A percentile compares a stretch with the other conserved stretches of the same genome.
Conservation (phyloP, 1,140 invertebrate genomes). For the Antheraea mylitta region DNA sequence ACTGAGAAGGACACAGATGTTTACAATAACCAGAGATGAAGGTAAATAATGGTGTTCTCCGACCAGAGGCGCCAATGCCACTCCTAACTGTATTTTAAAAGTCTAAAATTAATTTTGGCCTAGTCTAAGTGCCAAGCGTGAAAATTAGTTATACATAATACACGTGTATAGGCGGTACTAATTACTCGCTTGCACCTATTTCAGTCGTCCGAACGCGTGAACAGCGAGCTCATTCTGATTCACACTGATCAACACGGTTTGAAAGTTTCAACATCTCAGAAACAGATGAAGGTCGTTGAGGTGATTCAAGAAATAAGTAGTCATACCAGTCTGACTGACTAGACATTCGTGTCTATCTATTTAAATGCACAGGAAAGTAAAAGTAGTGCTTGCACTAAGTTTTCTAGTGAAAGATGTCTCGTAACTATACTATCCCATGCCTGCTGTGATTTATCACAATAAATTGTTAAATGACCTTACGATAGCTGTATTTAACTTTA, state of each 20-base stretch:
- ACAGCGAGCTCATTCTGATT: slow-evolving; percentile 59
- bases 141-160: neutral
- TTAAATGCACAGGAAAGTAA: neutral
- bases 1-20: slow-evolving; percentile 6
- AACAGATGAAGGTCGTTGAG: slow-evolving; percentile 49
- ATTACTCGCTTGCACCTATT: slow-evolving; percentile 64
- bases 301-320: slow-evolving; percentile 13
- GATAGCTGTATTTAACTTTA: too few species aligned
- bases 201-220: slow-evolving; percentile 58
- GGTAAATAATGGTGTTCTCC: neutral
- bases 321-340: neutral
- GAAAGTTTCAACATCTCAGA: slow-evolving; percentile 58
- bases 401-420: neutral
- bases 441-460: neutral
- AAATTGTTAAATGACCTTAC: too few species aligned
- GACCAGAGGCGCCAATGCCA: slow-evolving; percentile 1
- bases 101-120: slow-evolving; percentile 28
- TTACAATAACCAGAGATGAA: slow-evolving; percentile 10
- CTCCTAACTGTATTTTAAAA: slow-evolving; percentile 7
- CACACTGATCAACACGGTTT: slow-evolving; percentile 48
- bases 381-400: neutral
- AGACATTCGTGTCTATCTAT: neutral
- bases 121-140: slow-evolving; percentile 41
- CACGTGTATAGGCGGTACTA: slow-evolving; percentile 41
- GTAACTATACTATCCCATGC: neutral